A percentile compares a stretch with the other conserved stretches of the same genome.
Conservation (phyloP, 2,797 vertebrate genomes). For the Borostomias antarcticus region DNA sequence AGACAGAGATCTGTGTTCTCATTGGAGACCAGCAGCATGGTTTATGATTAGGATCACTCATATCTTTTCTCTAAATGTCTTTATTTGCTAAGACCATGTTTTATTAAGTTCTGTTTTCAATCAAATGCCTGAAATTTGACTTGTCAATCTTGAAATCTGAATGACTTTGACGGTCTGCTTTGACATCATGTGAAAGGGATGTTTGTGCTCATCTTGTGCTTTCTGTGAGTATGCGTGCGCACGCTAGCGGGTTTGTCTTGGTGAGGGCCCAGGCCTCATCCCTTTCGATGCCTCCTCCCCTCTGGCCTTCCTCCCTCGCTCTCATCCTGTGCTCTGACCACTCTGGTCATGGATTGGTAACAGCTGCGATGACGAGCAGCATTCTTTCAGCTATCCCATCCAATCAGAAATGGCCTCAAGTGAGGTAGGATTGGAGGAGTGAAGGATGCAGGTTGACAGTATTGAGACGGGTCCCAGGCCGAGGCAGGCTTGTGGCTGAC, state of each 20-base stretch:
- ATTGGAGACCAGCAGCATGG: slow-evolving; percentile 16
- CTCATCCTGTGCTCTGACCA: too few relatives aligned
- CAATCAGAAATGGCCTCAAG: background rate
- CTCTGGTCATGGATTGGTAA: too few relatives aligned
- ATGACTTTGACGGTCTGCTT: too few relatives aligned
- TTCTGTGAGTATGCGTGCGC: slow-evolving; percentile 34
- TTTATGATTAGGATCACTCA: too few relatives aligned
- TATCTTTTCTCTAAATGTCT: too few relatives aligned
- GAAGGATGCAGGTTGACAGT: background rate
- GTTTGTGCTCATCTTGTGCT: slow-evolving; percentile 51
- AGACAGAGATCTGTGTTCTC: slow-evolving; percentile 6
- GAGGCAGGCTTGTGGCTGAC: slow-evolving; percentile 74
- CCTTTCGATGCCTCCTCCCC: too few relatives aligned
- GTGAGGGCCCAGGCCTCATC: slow-evolving; percentile 42
- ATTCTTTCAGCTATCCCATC: background rate
- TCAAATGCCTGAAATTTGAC: slow-evolving; percentile 45
- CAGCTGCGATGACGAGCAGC: too few relatives aligned
- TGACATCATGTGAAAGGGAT: too few relatives aligned
- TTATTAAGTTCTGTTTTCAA: background rate
- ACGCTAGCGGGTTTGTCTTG: slow-evolving; percentile 46
- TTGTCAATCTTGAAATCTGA: background rate
- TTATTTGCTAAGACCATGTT: slow-evolving; percentile 36
- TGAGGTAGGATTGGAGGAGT: background rate
- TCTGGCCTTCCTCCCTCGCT: too few relatives aligned
- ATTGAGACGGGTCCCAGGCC: background rate